Percentiles rank a stretch among this genome's conserved stretches.
These are phyloP conservation scores for Lethenteron reissneri DNA, from an alignment of 2,113 vertebrate species.

Conservation along the genomic window DNA sequence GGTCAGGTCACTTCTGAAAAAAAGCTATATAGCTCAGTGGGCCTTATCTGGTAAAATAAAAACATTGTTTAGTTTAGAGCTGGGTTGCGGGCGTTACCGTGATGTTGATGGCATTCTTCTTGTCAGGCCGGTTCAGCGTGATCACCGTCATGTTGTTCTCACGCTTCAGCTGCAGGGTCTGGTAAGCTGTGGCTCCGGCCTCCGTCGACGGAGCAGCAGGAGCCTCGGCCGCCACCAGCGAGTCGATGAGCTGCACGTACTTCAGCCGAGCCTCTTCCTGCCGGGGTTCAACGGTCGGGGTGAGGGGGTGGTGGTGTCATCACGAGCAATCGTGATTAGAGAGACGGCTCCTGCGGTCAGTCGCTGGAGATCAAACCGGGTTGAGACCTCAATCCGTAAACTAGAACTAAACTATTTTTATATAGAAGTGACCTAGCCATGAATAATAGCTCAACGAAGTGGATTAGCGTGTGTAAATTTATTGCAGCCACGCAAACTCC, in stretches of 20 bases:
- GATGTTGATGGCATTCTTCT: constrained; percentile 55
- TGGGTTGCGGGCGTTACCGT: constrained; percentile 22
- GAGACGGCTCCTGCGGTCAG: too few relatives aligned
- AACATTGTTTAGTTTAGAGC: background rate
- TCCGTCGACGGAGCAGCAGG: constrained; percentile 14
- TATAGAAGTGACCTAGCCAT: too few relatives aligned
- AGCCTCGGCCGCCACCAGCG: constrained; percentile 27
- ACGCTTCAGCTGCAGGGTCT: constrained; percentile 35
- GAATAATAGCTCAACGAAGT: too few relatives aligned
- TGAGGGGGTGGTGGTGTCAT: too few relatives aligned
- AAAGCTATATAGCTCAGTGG: too few relatives aligned
- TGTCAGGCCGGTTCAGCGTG: constrained; percentile 47
- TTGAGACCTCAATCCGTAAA: too few relatives aligned
- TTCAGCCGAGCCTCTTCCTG: constrained; percentile 52
- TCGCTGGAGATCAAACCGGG: too few relatives aligned
- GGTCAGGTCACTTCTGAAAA: too few relatives aligned
- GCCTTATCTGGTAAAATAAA: constrained; percentile 8
- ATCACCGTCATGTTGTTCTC: constrained; percentile 59
- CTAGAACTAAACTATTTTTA: too few relatives aligned
- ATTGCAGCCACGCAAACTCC: too few relatives aligned
- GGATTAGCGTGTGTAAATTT: too few relatives aligned
- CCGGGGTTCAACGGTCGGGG: background rate
- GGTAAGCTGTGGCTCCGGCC: constrained; percentile 14
- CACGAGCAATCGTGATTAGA: too few relatives aligned
- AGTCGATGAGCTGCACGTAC: constrained; percentile 43